Evolutionary conservation across 2,113 vertebrate species (phyloP).

Genomic region (Uria aalge): DNA sequence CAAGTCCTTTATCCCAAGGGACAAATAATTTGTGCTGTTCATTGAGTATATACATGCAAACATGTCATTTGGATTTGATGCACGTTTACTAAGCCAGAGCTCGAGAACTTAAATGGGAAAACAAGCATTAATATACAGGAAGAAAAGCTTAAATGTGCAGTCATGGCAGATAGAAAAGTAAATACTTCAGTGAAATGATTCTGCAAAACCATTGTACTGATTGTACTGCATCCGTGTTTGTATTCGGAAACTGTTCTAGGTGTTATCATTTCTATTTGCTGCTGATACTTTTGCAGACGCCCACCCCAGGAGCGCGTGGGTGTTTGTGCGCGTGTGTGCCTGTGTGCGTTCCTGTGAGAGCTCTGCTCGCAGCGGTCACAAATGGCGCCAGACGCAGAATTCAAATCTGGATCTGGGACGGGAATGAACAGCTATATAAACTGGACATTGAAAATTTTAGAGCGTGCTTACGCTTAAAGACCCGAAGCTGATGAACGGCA

Average conservation of each 20-base stretch:
- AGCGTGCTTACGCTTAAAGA: not conserved
- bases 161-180: not conserved
- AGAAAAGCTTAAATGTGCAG: not conserved
- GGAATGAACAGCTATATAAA: not conserved
- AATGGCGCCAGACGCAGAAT: not conserved
- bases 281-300: not conserved
- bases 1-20: constrained; percentile 72
- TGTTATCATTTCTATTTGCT: not conserved
- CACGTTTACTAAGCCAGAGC: constrained; percentile 30
- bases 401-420: not conserved
- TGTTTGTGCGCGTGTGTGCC: accelerated
- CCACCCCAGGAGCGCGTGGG: not conserved
- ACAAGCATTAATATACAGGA: not conserved
- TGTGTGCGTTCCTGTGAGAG: not conserved
- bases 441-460: not conserved
- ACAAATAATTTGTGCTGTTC: constrained; percentile 73
- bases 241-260: not conserved
- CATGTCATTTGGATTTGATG: constrained; percentile 51
- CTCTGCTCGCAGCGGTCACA: not conserved
- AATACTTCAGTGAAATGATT: not conserved
- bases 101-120: constrained; percentile 12
- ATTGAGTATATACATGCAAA: constrained; percentile 63
- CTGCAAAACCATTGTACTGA: not conserved
- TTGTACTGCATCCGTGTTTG: not conserved
- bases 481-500: not conserved